Evolutionary conservation across 1,140 invertebrate species (phyloP).

Genomic region (Zaprionus davidi): DNA sequence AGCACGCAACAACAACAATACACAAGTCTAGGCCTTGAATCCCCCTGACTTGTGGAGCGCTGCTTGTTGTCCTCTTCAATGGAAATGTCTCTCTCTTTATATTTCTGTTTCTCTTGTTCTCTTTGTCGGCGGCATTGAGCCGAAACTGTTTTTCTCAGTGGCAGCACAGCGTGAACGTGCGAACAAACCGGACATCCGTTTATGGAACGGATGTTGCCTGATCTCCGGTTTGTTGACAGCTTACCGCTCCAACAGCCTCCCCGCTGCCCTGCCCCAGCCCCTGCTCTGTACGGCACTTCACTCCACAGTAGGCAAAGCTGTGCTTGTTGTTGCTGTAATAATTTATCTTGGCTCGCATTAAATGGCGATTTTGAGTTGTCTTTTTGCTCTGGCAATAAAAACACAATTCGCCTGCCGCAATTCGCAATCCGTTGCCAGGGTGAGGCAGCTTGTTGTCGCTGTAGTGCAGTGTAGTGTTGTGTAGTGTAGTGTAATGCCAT

Average conservation of each 20-base stretch:
- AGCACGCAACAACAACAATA: not conserved
- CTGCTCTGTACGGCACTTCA: not conserved
- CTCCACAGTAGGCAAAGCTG: not conserved
- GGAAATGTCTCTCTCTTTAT: no score
- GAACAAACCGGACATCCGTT: slow-evolving; percentile 76
- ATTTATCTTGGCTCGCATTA: slow-evolving; percentile 75
- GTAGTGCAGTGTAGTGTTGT: slow-evolving; percentile 50
- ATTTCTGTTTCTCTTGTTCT: not conserved
- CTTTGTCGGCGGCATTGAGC: not conserved
- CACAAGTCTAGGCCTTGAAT: not conserved
- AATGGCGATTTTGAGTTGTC: slow-evolving; percentile 62
- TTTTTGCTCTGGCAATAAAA: slow-evolving; percentile 49
- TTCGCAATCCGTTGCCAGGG: slow-evolving; percentile 8
- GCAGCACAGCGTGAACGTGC: slow-evolving; percentile 71
- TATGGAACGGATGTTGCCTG: slow-evolving; percentile 77
- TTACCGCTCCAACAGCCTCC: not conserved
- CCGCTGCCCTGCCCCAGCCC: not conserved
- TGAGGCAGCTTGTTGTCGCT: not conserved
- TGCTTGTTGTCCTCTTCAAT: not conserved
- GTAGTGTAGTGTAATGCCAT: slow-evolving; percentile 50
- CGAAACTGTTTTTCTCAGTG: slow-evolving; percentile 30
- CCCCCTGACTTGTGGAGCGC: not conserved
- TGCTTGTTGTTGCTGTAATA: slow-evolving; percentile 43
- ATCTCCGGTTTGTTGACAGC: slow-evolving; percentile 73
- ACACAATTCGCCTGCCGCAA: slow-evolving; percentile 37